Evolutionary conservation across 2,888 invertebrate species (phyloP).

Genomic region (Leptinotarsa rubiginosa): DNA sequence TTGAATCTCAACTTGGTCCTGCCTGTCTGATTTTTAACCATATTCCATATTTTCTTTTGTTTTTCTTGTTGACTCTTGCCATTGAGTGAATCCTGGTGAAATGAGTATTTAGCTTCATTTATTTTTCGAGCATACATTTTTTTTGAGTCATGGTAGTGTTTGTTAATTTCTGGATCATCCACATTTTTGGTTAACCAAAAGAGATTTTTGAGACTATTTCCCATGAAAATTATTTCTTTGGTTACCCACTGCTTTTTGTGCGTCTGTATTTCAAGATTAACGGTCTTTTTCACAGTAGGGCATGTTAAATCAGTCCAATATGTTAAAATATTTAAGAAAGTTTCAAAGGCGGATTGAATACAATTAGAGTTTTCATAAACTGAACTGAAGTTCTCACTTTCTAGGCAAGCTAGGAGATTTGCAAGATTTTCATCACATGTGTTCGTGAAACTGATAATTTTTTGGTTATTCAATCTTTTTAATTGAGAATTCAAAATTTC

Average conservation of each 20-base stretch:
- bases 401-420: background rate
- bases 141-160: background rate
- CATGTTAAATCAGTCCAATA: background rate
- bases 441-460: conserved; percentile 3
- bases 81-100: background rate
- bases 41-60: background rate
- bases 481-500: background rate
- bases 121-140: background rate
- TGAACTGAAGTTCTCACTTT: conserved; percentile 3
- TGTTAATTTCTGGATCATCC: background rate
- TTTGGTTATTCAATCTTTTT: background rate
- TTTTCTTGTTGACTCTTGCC: background rate
- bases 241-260: background rate
- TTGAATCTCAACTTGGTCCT: background rate
- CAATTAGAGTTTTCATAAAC: background rate
- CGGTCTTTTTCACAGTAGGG: background rate
- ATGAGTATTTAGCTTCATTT: conserved; percentile 14
- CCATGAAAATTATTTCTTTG: background rate
- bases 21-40: too few species aligned
- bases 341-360: background rate
- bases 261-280: background rate
- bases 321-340: background rate
- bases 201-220: background rate
- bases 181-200: background rate
- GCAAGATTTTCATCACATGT: conserved; percentile 16